Percentiles rank a stretch among this genome's conserved stretches.
These are phyloP conservation scores for Lepus oiostolus DNA, from an alignment of 2,797 vertebrate genomes.

Conservation along the genomic window DNA sequence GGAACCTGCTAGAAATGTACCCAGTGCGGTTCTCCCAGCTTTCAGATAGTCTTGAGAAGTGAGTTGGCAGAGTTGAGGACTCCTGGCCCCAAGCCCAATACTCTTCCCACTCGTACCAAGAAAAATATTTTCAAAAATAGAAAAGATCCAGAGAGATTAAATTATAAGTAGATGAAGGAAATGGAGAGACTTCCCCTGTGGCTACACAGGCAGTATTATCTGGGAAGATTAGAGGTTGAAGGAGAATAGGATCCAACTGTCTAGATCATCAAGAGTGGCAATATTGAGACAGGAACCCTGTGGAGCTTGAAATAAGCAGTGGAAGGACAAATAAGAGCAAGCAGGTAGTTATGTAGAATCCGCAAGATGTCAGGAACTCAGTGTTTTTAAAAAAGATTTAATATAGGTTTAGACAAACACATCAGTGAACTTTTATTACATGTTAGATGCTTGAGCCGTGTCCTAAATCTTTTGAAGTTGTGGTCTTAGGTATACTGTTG, in stretches of 20 bases:
- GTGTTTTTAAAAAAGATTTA: background rate
- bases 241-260: background rate
- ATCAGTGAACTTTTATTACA: constrained; percentile 11
- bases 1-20: background rate
- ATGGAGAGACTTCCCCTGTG: background rate
- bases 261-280: background rate
- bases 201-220: background rate
- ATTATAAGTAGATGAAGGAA: background rate
- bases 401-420: constrained; percentile 17
- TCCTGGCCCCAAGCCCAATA: background rate
- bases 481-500: background rate
- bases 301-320: constrained; percentile 33
- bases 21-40: background rate
- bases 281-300: background rate
- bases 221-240: background rate
- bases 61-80: background rate
- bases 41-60: constrained; percentile 35
- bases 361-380: background rate
- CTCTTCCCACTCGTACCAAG: constrained; percentile 31
- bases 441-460: background rate
- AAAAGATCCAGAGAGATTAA: background rate
- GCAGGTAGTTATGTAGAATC: constrained; percentile 13
- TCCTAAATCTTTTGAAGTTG: constrained; percentile 34
- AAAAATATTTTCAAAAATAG: constrained; percentile 28
- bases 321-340: constrained; percentile 18